Evolutionary conservation across 2,113 vertebrate species (phyloP).

Genomic region (Pangasianodon hypophthalmus): DNA sequence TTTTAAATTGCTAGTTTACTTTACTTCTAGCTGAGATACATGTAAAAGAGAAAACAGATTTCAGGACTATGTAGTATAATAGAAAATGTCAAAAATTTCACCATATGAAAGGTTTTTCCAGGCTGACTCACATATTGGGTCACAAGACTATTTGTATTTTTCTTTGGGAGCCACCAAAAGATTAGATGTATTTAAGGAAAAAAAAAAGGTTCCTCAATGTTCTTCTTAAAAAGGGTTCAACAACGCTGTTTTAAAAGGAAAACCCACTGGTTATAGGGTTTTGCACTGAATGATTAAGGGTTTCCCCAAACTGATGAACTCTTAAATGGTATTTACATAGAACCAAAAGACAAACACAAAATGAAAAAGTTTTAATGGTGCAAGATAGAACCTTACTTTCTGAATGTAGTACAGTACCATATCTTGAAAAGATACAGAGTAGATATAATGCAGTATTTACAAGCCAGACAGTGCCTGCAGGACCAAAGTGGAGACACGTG

Average conservation of each 20-base stretch:
- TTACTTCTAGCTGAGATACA: neutral
- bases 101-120: neutral
- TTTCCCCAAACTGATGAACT: neutral
- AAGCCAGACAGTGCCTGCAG: slow-evolving; percentile 58
- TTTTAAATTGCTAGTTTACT: neutral
- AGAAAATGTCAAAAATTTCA: neutral
- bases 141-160: neutral
- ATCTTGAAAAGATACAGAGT: neutral
- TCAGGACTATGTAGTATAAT: neutral
- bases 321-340: neutral
- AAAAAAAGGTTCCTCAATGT: neutral
- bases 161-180: neutral
- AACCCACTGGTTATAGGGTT: neutral
- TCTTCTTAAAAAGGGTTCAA: neutral
- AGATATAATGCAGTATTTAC: slow-evolving; percentile 45
- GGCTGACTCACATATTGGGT: neutral
- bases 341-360: neutral
- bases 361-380: neutral
- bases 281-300: neutral
- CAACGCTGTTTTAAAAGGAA: neutral
- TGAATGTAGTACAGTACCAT: neutral
- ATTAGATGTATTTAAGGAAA: neutral
- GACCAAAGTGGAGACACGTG: slow-evolving; percentile 52
- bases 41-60: neutral
- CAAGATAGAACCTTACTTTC: neutral